A percentile compares a stretch with the other conserved stretches of the same genome.
phyloP scores from a whole-genome alignment of 2,888 invertebrate genomes.

The Hofmannophila pseudospretella region DNA sequence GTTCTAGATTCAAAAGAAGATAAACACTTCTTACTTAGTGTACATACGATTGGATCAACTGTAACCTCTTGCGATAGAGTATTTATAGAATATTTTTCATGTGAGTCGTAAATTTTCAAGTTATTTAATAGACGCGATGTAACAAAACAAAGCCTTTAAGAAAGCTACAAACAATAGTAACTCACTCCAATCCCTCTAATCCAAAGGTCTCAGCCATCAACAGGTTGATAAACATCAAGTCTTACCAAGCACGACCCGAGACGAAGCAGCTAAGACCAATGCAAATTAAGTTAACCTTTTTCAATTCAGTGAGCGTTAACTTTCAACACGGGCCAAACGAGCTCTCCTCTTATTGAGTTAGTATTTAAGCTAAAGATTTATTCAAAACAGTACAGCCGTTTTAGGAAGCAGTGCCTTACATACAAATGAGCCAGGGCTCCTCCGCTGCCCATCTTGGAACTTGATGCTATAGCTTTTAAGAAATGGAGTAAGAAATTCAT shows the following conservation, averaged over 20 bases:
- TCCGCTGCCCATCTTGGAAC: too few relatives aligned
- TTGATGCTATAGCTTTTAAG: neutral
- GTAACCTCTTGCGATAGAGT: too few relatives aligned
- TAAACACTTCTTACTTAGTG: too few relatives aligned
- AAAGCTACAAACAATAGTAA: too few relatives aligned
- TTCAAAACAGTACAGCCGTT: slow-evolving; percentile 61
- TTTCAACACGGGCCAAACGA: slow-evolving; percentile 46
- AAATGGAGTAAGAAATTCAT: too few relatives aligned
- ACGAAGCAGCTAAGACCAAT: slow-evolving; percentile 35
- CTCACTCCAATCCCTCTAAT: slow-evolving; percentile 3
- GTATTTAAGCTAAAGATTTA: slow-evolving; percentile 63
- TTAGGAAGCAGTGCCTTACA: slow-evolving; percentile 34
- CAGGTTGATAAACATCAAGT: slow-evolving; percentile 28
- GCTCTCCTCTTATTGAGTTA: slow-evolving; percentile 56
- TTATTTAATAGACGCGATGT: too few relatives aligned
- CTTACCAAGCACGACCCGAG: slow-evolving; percentile 12
- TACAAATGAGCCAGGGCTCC: slow-evolving; percentile 49
- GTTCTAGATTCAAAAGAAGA: too few relatives aligned
- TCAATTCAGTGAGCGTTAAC: slow-evolving; percentile 57
- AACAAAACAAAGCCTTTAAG: too few relatives aligned
- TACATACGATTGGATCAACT: too few relatives aligned
- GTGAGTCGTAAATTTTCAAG: too few relatives aligned
- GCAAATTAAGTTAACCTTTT: slow-evolving; percentile 62
- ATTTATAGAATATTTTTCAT: too few relatives aligned
- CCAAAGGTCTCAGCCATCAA: slow-evolving; percentile 15